phyloP scores from a whole-genome alignment of 2,888 invertebrate species.

The Endomychus coccineus region DNA sequence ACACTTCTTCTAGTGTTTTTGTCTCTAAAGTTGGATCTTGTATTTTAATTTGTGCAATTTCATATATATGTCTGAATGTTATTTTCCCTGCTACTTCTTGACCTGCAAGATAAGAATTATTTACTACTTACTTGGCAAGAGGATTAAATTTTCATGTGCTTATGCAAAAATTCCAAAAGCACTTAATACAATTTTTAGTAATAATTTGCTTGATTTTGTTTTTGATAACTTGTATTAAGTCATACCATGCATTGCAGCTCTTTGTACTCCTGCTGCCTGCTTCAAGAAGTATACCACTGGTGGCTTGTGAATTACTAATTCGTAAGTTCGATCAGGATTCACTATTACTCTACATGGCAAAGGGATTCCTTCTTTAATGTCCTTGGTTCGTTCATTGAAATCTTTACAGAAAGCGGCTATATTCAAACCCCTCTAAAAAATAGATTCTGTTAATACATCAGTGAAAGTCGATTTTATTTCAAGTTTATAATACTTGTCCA shows the following conservation, averaged over 20 bases:
- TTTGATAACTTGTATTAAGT: not conserved
- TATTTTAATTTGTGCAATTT: conserved; percentile 95
- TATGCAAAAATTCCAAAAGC: no score
- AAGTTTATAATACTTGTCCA: conserved; percentile 65
- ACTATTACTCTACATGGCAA: conserved; percentile 75
- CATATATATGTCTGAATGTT: conserved; percentile 91
- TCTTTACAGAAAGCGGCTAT: conserved; percentile 96
- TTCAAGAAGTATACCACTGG: conserved; percentile 83
- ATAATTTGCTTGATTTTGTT: no score
- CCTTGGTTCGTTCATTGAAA: conserved; percentile 86
- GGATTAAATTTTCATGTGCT: conserved; percentile 5
- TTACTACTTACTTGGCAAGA: no score
- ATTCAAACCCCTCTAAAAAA: conserved; percentile 82
- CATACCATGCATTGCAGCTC: conserved; percentile 60
- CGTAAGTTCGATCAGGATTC: conserved; percentile 79
- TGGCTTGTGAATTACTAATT: conserved; percentile 76
- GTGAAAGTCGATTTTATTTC: not conserved
- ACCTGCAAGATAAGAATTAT: conserved; percentile 44
- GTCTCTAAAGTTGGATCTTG: conserved; percentile 69
- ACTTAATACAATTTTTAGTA: conserved; percentile 1
- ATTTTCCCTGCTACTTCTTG: conserved; percentile 80
- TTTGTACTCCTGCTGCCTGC: conserved; percentile 88
- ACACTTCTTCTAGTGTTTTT: conserved; percentile 62
- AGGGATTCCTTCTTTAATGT: conserved; percentile 84
- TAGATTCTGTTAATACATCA: not conserved